Conservation (phyloP, 2,113 vertebrate genomes). For the Upupa epops region DNA sequence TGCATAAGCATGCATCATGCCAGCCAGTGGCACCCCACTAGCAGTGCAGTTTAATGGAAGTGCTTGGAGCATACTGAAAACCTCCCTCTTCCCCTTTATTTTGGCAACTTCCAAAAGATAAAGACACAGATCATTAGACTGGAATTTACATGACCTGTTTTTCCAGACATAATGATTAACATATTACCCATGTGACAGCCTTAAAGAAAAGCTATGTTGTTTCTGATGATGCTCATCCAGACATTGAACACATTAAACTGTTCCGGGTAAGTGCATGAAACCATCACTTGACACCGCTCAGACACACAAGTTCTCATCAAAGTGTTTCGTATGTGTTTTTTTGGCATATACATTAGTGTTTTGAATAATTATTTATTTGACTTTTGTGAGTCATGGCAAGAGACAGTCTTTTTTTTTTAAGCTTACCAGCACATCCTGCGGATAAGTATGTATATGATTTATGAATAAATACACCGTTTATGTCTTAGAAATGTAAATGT, state of each 20-base stretch:
- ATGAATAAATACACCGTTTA: background rate
- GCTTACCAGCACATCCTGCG: background rate
- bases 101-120: constrained; percentile 42
- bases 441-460: background rate
- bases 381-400: background rate
- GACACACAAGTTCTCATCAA: background rate
- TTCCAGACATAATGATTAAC: constrained; percentile 37
- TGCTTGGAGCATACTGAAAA: background rate
- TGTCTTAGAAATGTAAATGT: background rate
- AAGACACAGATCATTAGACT: constrained; percentile 37
- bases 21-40: constrained; percentile 33
- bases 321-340: constrained; percentile 21
- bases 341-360: background rate
- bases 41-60: background rate
- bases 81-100: constrained; percentile 45
- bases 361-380: constrained; percentile 26
- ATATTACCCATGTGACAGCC: constrained; percentile 21
- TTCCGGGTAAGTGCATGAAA: background rate
- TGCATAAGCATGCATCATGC: background rate
- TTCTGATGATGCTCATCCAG: constrained; percentile 48
- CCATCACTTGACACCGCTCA: background rate
- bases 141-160: constrained; percentile 61
- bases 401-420: background rate
- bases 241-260: constrained; percentile 17
- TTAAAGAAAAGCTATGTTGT: constrained; percentile 54